Base-by-base conservation (phyloP, 2,888 invertebrate genomes). In the Lasioglossum leucozonium region DNA sequence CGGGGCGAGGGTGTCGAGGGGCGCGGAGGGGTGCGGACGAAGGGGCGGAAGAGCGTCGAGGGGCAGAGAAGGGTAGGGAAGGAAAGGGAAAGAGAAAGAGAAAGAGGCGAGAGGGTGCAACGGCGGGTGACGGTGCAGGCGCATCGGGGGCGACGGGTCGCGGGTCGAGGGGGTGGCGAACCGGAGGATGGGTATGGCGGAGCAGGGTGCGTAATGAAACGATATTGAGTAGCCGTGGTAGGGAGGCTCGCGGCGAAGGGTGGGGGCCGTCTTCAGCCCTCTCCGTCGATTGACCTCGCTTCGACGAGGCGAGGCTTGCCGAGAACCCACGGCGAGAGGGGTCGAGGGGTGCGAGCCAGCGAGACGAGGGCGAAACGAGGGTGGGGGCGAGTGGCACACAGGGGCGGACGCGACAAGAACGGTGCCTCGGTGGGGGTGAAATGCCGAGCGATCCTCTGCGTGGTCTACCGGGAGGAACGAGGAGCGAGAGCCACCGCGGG, bases 261-360 rank as follows among this genome's bases (percentile, higher is more conserved):
- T 87, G 89, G 91, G 88, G 89, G 88, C 87, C 91, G 92, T 93
- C 93, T 93, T 93, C 90, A 90, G 86, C 91, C 92, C 93, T 91
- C 93, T 92, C 92, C 93, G 92, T 92, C 94, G 94, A 94, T 94
- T 94, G 94, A 94, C 94, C 94, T 94, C 94, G 93, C 94, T 94
- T 94, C 94, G 94, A 92, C 92, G 91, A 89, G 86, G 84, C 81
- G 80, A 78, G 85, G 71, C 76, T 76, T 37, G 81, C 72, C 85
- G 72, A 82, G 83, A 85, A 88, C 88, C 79, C 79, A 88, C 79
- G 87, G 82, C 87, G 87, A 62, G 78, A 81, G 81, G 79, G 72
- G 81, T 26, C 5, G 69, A 11, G 37, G 40, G 71, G 71, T 6
- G 37, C 67, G n/a, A 51, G 71, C 30, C 67, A 62, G 74, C 47